Conservation (phyloP, 2,888 invertebrate species). For the Quadroppia sp. region DNA sequence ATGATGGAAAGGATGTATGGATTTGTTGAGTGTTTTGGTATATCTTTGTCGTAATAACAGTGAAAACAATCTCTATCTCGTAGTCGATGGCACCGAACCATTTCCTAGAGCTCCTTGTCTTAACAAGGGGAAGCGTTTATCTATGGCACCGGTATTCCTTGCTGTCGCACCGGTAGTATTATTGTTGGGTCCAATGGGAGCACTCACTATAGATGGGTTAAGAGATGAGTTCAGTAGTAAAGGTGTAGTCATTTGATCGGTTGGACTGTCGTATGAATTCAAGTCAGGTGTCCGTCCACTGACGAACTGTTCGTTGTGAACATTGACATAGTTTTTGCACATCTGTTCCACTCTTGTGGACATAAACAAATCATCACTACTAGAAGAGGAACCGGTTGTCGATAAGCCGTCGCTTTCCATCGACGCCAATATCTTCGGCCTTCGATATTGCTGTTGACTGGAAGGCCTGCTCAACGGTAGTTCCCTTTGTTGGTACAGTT, state of each 20-base stretch:
- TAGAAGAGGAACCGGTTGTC: conserved; percentile 37
- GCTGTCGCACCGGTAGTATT: neutral
- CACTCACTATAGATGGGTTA: conserved; percentile 30
- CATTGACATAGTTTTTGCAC: conserved; percentile 34
- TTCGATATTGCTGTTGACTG: conserved; percentile 35
- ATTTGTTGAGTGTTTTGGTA: neutral
- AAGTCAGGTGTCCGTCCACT: neutral
- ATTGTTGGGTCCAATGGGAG: conserved; percentile 9
- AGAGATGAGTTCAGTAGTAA: neutral
- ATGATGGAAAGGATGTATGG: conserved; percentile 23
- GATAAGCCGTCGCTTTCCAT: conserved; percentile 49
- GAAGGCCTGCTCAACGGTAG: conserved; percentile 14
- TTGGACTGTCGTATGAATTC: conserved; percentile 21
- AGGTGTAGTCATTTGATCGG: conserved; percentile 18
- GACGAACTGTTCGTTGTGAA: conserved; percentile 22
- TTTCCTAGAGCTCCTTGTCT: conserved; percentile 46
- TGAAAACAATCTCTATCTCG: conserved; percentile 15
- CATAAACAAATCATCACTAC: conserved; percentile 37
- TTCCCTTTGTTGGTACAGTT: neutral
- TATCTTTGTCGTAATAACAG: conserved; percentile 1
- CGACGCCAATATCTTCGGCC: conserved; percentile 46
- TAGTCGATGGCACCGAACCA: conserved; percentile 36
- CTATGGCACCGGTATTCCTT: conserved; percentile 4
- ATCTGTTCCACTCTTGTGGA: neutral
- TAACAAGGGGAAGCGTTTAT: conserved; percentile 46